Evolutionary conservation across 2,113 vertebrate genomes (phyloP).

Genomic region (Riparia riparia): DNA sequence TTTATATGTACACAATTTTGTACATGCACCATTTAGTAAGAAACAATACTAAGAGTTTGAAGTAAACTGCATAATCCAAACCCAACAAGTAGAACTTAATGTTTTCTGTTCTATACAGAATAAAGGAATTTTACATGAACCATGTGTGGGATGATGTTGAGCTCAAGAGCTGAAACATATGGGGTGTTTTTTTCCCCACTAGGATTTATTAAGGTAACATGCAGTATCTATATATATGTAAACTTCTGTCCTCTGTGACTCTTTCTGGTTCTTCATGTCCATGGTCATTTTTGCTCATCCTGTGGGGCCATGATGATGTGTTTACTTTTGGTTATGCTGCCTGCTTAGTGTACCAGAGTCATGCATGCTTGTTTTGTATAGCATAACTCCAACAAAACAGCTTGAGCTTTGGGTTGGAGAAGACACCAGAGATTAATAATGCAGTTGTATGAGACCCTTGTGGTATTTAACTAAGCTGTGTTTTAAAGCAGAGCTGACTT

Average conservation of each 20-base stretch:
- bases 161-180: not conserved
- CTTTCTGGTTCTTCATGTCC: not conserved
- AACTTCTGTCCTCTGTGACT: not conserved
- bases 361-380: not conserved
- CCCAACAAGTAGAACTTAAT: not conserved
- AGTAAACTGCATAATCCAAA: not conserved
- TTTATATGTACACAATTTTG: not conserved
- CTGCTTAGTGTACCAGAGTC: not conserved
- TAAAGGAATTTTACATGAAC: slow-evolving; percentile 20
- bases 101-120: not conserved
- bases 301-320: not conserved
- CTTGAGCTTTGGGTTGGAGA: not conserved
- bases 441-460: not conserved
- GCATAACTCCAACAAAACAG: not conserved
- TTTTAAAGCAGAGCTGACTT: not conserved
- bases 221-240: not conserved
- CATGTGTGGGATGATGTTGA: not conserved
- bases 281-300: not conserved
- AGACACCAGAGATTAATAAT: not conserved
- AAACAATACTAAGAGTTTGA: not conserved
- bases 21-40: not conserved
- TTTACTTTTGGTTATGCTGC: not conserved
- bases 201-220: not conserved
- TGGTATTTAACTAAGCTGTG: not conserved
- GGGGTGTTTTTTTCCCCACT: not conserved